Evolutionary conservation across 1,140 invertebrate genomes (phyloP), one percentile per base, ranked within the genome.

Genomic region (Dreissena polymorpha): DNA sequence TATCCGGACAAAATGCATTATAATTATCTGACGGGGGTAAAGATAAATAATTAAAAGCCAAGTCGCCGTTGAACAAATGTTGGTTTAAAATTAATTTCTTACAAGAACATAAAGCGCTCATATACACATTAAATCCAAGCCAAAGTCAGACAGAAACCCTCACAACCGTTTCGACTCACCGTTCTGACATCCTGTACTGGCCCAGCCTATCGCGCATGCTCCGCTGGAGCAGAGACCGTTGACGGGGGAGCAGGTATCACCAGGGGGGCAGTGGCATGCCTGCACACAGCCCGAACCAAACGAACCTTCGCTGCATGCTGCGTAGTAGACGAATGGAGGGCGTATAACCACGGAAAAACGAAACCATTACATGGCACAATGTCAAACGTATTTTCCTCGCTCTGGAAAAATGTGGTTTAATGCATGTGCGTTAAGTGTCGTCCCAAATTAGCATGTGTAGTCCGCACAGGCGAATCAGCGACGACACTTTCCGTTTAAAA

Each of bases 101-200:
- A 8, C 39, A 39, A 39, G 39, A 39, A 8, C 8, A 39, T 39
- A 39, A 39, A 39, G 39, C 39, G 8, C 8, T 39, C 8, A 39
- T 5, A 5, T 2, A 39, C 39, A 39, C 2, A 5, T 39, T 39
- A 2, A 39, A 39, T 2, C 39, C 39, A 8, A 39, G 39, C 3
- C 39, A 2, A 39, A 39, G 8, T 39, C 39, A 39, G 39, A 39
- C 8, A 39, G 39, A 39, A 39, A 39, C 39, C 39, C 39, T 39
- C 39, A 39, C 39, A 39, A 39, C 39, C 39, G 39, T 39, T 39
- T 39, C 39, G 39, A 72, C 71, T 68, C n/a, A 85, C 83, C 71
- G 21, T 70, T 85, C 64, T 85, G 83, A 51, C 83, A 85, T n/a
- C 75, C 75, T 10, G 83, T 63, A 51, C 83, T 64, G 65, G 57